A percentile compares a stretch with the other conserved stretches of the same genome.
Conservation (phyloP, 2,113 vertebrate species). For the Calyptommatus sinebrachiatus region DNA sequence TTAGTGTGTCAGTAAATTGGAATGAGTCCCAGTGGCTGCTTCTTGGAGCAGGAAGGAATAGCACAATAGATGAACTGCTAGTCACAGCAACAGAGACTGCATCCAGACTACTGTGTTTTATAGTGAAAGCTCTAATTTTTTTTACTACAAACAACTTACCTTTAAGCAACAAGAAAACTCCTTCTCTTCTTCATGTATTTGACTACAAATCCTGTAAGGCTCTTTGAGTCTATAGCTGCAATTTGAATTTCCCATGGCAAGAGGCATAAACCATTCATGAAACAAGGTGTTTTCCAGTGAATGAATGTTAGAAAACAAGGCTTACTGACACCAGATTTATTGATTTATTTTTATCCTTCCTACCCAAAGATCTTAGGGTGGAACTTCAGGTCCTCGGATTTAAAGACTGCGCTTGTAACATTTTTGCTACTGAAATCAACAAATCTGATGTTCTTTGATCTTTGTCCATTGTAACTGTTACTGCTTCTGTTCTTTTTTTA, state of each 20-base stretch:
- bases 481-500: not conserved
- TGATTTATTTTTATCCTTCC: not conserved
- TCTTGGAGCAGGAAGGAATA: too few relatives aligned
- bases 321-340: accelerated
- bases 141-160: too few relatives aligned
- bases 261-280: not conserved
- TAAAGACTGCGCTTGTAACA: not conserved
- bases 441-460: not conserved
- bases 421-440: not conserved
- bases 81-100: too few relatives aligned
- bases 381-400: not conserved
- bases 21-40: too few relatives aligned
- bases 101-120: too few relatives aligned
- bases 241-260: not conserved
- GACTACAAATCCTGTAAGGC: too few relatives aligned
- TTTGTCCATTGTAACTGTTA: accelerated
- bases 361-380: too few relatives aligned
- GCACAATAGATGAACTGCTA: too few relatives aligned
- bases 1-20: too few relatives aligned
- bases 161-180: too few relatives aligned
- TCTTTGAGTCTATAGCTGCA: not conserved
- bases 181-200: too few relatives aligned
- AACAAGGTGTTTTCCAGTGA: not conserved
- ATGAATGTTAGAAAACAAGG: not conserved
- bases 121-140: too few relatives aligned